A percentile compares a stretch with the other conserved stretches of the same genome.
phyloP scores from a whole-genome alignment of 2,797 vertebrate genomes.

The Podargus strigoides region DNA sequence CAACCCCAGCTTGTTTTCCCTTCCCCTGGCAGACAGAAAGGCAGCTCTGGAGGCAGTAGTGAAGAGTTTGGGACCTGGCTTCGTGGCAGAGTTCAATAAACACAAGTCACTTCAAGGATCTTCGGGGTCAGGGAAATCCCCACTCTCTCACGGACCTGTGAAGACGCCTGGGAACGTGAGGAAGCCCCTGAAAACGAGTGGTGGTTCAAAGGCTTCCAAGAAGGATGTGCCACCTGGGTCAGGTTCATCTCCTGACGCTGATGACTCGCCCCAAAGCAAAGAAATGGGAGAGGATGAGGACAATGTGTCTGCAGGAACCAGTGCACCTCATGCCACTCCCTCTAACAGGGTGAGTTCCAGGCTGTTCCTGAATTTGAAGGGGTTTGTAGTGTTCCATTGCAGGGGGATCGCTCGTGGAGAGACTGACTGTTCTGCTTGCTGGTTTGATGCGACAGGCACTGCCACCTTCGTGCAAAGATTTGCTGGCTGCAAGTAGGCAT shows the following conservation, averaged over 20 bases:
- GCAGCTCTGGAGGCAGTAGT: slow-evolving; percentile 74
- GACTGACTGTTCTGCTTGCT: background rate
- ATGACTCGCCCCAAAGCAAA: background rate
- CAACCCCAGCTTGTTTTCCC: background rate
- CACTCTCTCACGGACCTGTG: slow-evolving; percentile 20
- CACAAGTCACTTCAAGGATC: slow-evolving; percentile 69
- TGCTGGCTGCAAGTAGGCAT: background rate
- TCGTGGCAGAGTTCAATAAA: slow-evolving; percentile 79
- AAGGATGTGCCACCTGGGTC: slow-evolving; percentile 1
- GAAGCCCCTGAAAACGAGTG: background rate
- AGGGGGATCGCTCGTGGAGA: background rate
- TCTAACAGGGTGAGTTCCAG: slow-evolving; percentile 66
- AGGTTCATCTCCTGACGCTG: background rate
- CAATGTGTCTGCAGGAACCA: background rate
- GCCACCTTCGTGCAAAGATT: too few relatives aligned
- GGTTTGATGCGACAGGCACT: accelerated
- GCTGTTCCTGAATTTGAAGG: too few relatives aligned
- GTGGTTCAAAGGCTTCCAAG: slow-evolving; percentile 12
- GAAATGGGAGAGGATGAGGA: slow-evolving; percentile 10
- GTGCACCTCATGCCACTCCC: background rate
- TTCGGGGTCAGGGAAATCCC: slow-evolving; percentile 8
- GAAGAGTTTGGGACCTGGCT: slow-evolving; percentile 77
- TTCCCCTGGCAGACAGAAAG: slow-evolving; percentile 62
- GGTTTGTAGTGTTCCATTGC: background rate
- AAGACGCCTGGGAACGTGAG: slow-evolving; percentile 3